These are phyloP conservation scores for Knipowitschia caucasica DNA, from an alignment of 2,797 vertebrate genomes.

Conservation along the genomic window DNA sequence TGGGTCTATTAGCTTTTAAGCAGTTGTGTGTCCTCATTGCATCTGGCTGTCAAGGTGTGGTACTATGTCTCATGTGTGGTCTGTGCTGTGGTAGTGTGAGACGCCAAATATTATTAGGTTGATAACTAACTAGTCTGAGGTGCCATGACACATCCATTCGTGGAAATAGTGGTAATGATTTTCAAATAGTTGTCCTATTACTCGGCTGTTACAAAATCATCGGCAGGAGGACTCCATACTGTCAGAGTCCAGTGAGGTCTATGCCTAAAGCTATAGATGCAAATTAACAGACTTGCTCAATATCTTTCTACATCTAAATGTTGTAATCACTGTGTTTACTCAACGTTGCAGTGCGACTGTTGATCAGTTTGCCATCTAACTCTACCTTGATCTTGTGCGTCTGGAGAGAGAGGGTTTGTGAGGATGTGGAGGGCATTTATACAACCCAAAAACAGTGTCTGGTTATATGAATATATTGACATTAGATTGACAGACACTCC, in stretches of 20 bases:
- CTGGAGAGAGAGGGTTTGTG: too few relatives aligned
- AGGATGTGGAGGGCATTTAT: too few relatives aligned
- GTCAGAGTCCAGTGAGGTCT: slow-evolving; percentile 13
- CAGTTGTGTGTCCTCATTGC: slow-evolving; percentile 17
- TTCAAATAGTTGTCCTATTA: not conserved
- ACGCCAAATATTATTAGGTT: slow-evolving; percentile 41
- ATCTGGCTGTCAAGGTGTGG: slow-evolving; percentile 30
- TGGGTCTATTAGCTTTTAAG: slow-evolving; percentile 51
- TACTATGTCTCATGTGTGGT: slow-evolving; percentile 50
- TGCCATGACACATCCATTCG: slow-evolving; percentile 10
- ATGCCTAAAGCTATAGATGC: slow-evolving; percentile 13
- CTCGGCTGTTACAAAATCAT: not conserved
- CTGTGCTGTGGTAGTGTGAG: slow-evolving; percentile 9
- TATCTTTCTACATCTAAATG: slow-evolving; percentile 29
- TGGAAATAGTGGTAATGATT: slow-evolving; percentile 3
- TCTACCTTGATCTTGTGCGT: not conserved
- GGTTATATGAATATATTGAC: too few relatives aligned
- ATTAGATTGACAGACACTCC: too few relatives aligned
- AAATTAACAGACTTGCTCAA: slow-evolving; percentile 38
- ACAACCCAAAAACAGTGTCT: too few relatives aligned
- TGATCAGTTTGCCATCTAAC: slow-evolving; percentile 7
- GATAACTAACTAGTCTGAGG: slow-evolving; percentile 20
- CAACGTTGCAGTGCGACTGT: slow-evolving; percentile 7
- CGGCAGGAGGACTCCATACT: not conserved
- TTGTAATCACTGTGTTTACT: slow-evolving; percentile 45